Conservation (phyloP, 2,888 invertebrate genomes). For the Hydroisotoma schaefferi region DNA sequence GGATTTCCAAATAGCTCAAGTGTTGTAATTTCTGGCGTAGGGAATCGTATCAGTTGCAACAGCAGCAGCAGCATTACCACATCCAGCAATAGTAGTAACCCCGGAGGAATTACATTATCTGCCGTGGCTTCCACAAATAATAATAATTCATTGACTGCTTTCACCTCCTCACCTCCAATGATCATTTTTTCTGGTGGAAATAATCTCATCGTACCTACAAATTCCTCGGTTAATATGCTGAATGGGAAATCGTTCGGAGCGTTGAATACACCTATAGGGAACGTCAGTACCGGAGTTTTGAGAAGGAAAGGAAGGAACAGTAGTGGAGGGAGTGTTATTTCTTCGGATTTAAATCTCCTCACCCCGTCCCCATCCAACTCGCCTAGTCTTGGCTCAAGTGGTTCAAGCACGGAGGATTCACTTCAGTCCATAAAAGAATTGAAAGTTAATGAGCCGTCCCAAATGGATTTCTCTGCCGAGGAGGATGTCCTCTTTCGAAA, state of each 20-base stretch:
- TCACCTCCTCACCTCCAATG: not conserved
- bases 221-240: constrained; percentile 1
- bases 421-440: constrained; percentile 34
- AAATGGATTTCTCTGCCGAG: constrained; percentile 32
- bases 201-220: not conserved
- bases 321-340: constrained; percentile 26
- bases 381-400: constrained; percentile 22
- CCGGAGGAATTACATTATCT: constrained; percentile 2
- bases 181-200: not conserved
- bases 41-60: not conserved
- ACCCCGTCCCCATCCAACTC: constrained; percentile 39
- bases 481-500: constrained; percentile 67
- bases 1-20: constrained; percentile 1
- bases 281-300: no score
- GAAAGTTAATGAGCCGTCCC: constrained; percentile 42
- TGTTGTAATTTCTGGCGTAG: not conserved
- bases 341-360: constrained; percentile 23
- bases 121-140: not conserved
- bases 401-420: constrained; percentile 20
- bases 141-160: not conserved
- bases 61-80: not conserved
- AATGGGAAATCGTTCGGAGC: not conserved
- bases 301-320: constrained; percentile 27
- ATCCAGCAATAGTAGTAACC: not conserved
- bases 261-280: no score